phyloP scores from a whole-genome alignment of 2,888 invertebrate species.

The Folsomia manolachei region DNA sequence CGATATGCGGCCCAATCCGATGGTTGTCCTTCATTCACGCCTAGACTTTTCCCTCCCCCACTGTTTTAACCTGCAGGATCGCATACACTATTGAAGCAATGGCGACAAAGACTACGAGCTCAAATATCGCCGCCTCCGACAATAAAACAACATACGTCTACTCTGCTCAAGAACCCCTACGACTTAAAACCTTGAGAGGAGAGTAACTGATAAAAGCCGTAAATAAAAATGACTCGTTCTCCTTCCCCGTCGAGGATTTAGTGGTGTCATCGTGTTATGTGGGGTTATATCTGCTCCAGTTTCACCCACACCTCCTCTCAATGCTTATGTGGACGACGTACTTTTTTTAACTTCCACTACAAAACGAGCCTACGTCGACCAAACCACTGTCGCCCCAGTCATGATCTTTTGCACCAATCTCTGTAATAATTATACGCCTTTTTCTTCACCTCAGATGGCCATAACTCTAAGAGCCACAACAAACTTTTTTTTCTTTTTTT shows the following conservation, averaged over 20 bases:
- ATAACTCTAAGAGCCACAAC: not conserved
- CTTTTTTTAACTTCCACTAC: no score
- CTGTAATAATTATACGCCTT: conserved; percentile 8
- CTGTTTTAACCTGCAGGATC: conserved; percentile 7
- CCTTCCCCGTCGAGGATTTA: conserved; percentile 13
- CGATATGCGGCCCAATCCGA: not conserved
- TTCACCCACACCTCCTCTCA: not conserved
- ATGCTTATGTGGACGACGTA: no score
- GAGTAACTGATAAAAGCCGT: conserved; percentile 21
- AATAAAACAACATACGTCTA: conserved; percentile 22
- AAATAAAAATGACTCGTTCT: conserved; percentile 16
- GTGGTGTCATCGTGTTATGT: not conserved
- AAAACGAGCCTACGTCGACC: no score
- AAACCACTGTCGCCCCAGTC: not conserved
- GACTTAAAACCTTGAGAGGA: conserved; percentile 3
- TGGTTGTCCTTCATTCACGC: no score
- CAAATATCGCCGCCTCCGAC: conserved; percentile 14
- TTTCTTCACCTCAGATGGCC: conserved; percentile 1
- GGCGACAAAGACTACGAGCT: conserved; percentile 1
- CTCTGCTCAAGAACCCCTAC: conserved; percentile 3
- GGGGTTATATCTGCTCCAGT: not conserved
- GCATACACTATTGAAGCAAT: not conserved
- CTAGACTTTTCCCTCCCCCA: no score
- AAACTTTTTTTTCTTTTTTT: not conserved
- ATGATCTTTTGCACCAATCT: not conserved